phyloP scores from a whole-genome alignment of 1,140 invertebrate species.

The Leptinotarsa texana region DNA sequence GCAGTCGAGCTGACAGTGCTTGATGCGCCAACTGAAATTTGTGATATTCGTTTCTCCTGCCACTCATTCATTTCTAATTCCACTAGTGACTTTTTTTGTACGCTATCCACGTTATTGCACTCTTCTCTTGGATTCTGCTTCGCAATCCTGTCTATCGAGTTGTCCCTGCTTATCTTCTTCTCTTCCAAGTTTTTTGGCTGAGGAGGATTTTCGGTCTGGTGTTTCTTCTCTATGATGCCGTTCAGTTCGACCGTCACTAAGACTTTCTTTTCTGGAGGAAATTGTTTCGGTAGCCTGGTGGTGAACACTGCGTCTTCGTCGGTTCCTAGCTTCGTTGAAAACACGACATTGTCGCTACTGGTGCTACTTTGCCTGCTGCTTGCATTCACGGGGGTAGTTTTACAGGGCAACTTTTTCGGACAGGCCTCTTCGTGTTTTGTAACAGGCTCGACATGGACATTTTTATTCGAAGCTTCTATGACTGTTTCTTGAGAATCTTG shows the following conservation, averaged over 20 bases:
- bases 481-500: conserved; percentile 53
- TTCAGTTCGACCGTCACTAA: neutral
- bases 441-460: conserved; percentile 25
- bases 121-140: neutral
- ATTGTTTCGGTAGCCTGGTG: conserved; percentile 51
- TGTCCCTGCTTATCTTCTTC: neutral
- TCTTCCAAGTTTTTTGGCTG: neutral
- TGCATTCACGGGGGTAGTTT: conserved; percentile 29
- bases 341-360: conserved; percentile 53
- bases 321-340: conserved; percentile 51
- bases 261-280: conserved; percentile 24
- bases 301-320: conserved; percentile 49
- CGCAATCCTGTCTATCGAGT: neutral
- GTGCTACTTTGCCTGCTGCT: conserved; percentile 48
- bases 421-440: conserved; percentile 28
- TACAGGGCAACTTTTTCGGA: neutral
- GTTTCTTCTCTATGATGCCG: conserved; percentile 1
- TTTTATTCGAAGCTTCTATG: conserved; percentile 51
- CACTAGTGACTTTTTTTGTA: too few species aligned
- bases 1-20: conserved; percentile 21
- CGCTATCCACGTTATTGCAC: too few species aligned
- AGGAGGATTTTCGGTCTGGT: neutral
- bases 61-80: too few species aligned
- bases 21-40: conserved; percentile 14
- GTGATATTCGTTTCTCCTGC: conserved; percentile 13